Percentiles rank a stretch among this genome's conserved stretches.
These are phyloP conservation scores for Drosophila baimaii DNA, from an alignment of 1,140 invertebrate genomes.

Conservation along the genomic window DNA sequence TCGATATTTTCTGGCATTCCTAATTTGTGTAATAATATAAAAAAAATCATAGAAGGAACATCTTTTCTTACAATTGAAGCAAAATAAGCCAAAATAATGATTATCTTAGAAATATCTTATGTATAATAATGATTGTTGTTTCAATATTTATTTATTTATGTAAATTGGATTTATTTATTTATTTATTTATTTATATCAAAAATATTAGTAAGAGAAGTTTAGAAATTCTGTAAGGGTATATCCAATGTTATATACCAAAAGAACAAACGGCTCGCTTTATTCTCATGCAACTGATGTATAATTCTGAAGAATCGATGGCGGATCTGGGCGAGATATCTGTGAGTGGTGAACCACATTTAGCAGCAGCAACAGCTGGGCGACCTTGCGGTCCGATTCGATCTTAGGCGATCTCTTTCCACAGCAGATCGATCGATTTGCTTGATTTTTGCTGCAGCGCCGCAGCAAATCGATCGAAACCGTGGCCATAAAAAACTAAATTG, in stretches of 20 bases:
- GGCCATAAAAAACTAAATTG: conserved; percentile 56
- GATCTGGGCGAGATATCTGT: conserved; percentile 23
- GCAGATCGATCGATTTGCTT: conserved; percentile 56
- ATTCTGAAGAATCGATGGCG: conserved; percentile 33
- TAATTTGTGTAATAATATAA: too few species aligned
- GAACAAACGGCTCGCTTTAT: neutral
- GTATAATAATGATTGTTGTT: too few species aligned
- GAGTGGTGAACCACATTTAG: conserved; percentile 48
- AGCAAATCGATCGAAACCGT: conserved; percentile 69
- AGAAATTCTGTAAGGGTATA: neutral
- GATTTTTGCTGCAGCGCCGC: conserved; percentile 63
- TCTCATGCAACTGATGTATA: neutral
- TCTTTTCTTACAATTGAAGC: too few species aligned
- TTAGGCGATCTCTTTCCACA: conserved; percentile 52
- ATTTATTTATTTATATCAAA: too few species aligned
- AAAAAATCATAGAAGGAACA: too few species aligned
- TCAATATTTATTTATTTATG: neutral
- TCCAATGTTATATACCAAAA: neutral
- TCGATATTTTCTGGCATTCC: too few species aligned
- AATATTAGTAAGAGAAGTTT: neutral
- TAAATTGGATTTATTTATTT: too few species aligned
- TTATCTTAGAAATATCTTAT: too few species aligned
- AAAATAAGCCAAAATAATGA: too few species aligned
- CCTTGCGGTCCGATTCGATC: conserved; percentile 57
- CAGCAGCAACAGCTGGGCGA: conserved; percentile 63